Conservation (phyloP, 2,888 invertebrate species). For the Nomada ferruginata region DNA sequence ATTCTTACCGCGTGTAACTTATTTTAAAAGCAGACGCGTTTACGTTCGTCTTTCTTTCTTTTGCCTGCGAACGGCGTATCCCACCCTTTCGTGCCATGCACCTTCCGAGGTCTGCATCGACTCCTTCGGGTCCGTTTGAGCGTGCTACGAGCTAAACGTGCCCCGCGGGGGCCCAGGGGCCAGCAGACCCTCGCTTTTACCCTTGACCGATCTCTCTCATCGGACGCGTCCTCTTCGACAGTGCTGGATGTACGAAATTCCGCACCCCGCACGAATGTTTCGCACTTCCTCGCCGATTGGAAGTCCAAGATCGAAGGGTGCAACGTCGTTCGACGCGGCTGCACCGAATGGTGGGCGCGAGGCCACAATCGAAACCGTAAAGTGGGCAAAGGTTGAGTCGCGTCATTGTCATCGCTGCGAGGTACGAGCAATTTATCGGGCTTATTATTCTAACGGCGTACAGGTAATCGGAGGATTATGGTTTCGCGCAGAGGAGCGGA, state of each 20-base stretch:
- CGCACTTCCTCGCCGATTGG: no score
- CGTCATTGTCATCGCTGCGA: conserved; percentile 28
- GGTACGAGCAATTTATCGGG: conserved; percentile 41
- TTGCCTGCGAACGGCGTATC: conserved; percentile 51
- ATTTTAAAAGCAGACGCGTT: conserved; percentile 49
- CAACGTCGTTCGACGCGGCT: background rate
- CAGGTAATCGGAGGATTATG: conserved; percentile 39
- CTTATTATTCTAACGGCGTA: conserved; percentile 43
- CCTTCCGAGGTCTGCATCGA: conserved; percentile 52
- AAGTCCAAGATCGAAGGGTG: no score
- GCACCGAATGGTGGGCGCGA: background rate
- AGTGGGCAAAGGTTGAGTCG: conserved; percentile 44
- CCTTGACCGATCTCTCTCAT: conserved; percentile 66
- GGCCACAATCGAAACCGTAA: conserved; percentile 6
- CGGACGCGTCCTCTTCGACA: conserved; percentile 61
- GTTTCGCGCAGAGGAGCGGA: conserved; percentile 35
- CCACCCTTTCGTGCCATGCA: conserved; percentile 52
- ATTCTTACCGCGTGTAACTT: conserved; percentile 42
- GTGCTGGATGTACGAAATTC: conserved; percentile 32
- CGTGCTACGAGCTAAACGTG: conserved; percentile 70
- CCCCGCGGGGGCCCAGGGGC: conserved; percentile 60
- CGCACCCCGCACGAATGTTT: conserved; percentile 2
- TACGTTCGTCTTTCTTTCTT: conserved; percentile 43
- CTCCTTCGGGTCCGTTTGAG: conserved; percentile 60
- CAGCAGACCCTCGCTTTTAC: conserved; percentile 64